These are phyloP conservation scores for Tethea ocularis DNA, from an alignment of 2,888 invertebrate genomes.

Conservation along the genomic window DNA sequence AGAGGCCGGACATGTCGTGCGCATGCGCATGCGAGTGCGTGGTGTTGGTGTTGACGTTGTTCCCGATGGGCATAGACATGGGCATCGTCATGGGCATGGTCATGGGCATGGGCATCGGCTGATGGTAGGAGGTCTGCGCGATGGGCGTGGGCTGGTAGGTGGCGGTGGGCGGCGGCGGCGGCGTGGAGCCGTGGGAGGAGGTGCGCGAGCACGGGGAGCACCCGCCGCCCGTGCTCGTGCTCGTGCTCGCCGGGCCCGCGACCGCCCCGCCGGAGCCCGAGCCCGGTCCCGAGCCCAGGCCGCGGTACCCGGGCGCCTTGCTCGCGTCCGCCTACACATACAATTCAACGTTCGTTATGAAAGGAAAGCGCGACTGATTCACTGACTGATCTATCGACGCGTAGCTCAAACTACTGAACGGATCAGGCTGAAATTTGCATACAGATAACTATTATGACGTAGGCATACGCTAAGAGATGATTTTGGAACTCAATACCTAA, in stretches of 20 bases:
- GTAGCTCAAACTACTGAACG: too few relatives aligned
- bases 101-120: constrained; percentile 53
- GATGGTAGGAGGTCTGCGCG: constrained; percentile 43
- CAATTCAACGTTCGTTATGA: too few relatives aligned
- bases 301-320: constrained; percentile 96
- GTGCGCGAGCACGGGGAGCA: constrained; percentile 87
- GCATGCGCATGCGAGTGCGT: constrained; percentile 35
- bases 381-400: too few relatives aligned
- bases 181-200: constrained; percentile 78
- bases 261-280: background rate
- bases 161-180: constrained; percentile 63
- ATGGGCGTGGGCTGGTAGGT: constrained; percentile 29
- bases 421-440: too few relatives aligned
- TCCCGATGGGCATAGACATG: constrained; percentile 60
- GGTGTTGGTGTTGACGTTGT: constrained; percentile 61
- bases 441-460: too few relatives aligned
- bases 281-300: constrained; percentile 89
- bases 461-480: too few relatives aligned
- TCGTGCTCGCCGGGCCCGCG: background rate
- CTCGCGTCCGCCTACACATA: constrained; percentile 89
- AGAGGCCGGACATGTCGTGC: constrained; percentile 68
- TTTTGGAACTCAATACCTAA: too few relatives aligned
- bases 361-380: too few relatives aligned
- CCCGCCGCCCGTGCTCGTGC: constrained; percentile 79
- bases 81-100: constrained; percentile 55